Evolutionary conservation across 1,140 invertebrate species (phyloP).

Genomic region (Lycorma delicatula): DNA sequence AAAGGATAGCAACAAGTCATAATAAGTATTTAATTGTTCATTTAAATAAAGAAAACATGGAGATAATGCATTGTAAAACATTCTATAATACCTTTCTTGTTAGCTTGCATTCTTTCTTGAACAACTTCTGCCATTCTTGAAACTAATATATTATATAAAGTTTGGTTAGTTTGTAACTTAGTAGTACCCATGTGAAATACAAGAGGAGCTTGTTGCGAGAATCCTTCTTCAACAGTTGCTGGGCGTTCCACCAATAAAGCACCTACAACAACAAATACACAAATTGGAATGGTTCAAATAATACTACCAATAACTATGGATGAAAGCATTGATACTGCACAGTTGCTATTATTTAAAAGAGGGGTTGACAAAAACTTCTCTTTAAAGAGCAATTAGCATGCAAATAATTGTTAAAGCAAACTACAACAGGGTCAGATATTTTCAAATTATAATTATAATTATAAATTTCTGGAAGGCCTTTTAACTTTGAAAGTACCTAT

Average conservation of each 20-base stretch:
- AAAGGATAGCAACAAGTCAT: no score
- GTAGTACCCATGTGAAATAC: slow-evolving; percentile 93
- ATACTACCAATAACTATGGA: not conserved
- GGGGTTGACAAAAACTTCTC: no score
- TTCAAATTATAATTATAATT: no score
- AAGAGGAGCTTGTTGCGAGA: slow-evolving; percentile 81
- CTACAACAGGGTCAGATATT: no score
- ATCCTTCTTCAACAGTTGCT: slow-evolving; percentile 86
- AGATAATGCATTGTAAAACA: no score
- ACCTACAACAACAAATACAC: slow-evolving; percentile 40
- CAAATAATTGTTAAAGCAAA: no score
- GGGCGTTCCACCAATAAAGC: slow-evolving; percentile 84
- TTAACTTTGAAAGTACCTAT: no score
- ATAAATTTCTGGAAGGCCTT: no score
- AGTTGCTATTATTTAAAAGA: not conserved
- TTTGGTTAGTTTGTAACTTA: slow-evolving; percentile 62
- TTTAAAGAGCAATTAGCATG: no score
- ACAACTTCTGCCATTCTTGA: slow-evolving; percentile 79
- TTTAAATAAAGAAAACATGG: no score
- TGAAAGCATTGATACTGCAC: not conserved
- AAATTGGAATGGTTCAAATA: no score
- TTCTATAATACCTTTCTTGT: slow-evolving; percentile 81
- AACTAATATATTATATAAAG: slow-evolving; percentile 80
- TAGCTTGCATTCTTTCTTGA: slow-evolving; percentile 72
- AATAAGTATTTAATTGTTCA: no score